A percentile compares a stretch with the other conserved stretches of the same genome.
phyloP scores from a whole-genome alignment of 2,113 vertebrate species.

The Pygoscelis antarcticus region DNA sequence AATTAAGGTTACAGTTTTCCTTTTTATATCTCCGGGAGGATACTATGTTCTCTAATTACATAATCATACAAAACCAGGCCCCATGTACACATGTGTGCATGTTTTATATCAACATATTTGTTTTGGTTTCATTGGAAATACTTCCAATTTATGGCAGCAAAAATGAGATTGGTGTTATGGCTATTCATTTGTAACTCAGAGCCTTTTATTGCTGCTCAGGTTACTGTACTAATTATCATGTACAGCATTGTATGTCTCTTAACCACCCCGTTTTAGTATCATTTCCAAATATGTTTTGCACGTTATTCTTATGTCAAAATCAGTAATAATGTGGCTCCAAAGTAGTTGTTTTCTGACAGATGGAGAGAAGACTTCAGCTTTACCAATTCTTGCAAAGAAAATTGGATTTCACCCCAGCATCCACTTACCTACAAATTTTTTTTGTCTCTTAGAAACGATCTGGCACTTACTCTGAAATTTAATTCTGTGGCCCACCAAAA shows the following conservation, averaged over 20 bases:
- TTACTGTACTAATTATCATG: not conserved
- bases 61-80: not conserved
- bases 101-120: not conserved
- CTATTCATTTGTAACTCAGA: not conserved
- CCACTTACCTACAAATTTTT: not conserved
- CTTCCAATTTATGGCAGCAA: not conserved
- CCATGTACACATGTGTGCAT: not conserved
- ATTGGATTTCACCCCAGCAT: not conserved
- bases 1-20: constrained; percentile 34
- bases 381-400: not conserved
- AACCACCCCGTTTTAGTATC: not conserved
- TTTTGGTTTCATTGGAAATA: not conserved
- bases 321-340: not conserved
- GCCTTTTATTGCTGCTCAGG: not conserved
- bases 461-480: not conserved
- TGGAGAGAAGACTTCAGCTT: not conserved
- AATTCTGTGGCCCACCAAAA: not conserved
- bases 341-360: not conserved
- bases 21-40: not conserved
- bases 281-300: not conserved
- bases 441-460: not conserved
- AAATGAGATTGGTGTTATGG: not conserved
- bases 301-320: not conserved
- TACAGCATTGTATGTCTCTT: not conserved
- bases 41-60: not conserved